These are phyloP conservation scores for Cephus runcator DNA, from an alignment of 2,888 invertebrate genomes.

Conservation along the genomic window DNA sequence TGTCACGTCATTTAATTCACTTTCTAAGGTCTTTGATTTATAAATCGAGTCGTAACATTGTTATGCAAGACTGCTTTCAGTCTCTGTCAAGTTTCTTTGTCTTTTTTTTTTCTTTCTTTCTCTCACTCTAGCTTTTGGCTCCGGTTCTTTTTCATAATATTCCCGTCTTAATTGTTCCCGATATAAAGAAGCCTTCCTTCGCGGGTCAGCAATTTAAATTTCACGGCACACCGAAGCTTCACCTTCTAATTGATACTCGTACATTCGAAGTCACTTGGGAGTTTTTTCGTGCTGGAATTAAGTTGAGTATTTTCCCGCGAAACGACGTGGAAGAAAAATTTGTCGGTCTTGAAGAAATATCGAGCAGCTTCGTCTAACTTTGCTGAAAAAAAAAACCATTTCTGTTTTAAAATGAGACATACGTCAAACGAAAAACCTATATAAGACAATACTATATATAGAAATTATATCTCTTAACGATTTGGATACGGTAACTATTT, in stretches of 20 bases:
- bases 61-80: background rate
- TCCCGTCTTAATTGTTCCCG: background rate
- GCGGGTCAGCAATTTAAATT: slow-evolving; percentile 12
- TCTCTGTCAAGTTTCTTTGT: background rate
- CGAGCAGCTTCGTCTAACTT: background rate
- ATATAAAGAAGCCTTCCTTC: background rate
- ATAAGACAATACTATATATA: background rate
- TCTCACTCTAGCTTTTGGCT: background rate
- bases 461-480: background rate
- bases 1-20: background rate
- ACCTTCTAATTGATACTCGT: slow-evolving; percentile 1
- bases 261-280: background rate
- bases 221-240: slow-evolving; percentile 2
- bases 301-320: background rate
- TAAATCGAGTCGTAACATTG: background rate
- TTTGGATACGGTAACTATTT: background rate
- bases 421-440: background rate
- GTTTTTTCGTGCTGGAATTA: background rate
- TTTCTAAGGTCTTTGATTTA: background rate
- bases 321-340: background rate
- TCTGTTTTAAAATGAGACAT: background rate
- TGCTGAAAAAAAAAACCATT: background rate
- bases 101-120: background rate
- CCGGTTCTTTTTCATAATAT: background rate
- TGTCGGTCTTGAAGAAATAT: background rate